Percentiles rank a stretch among this genome's conserved stretches.
Conservation (phyloP, 2,113 vertebrate species). For the Collichthys lucidus region DNA sequence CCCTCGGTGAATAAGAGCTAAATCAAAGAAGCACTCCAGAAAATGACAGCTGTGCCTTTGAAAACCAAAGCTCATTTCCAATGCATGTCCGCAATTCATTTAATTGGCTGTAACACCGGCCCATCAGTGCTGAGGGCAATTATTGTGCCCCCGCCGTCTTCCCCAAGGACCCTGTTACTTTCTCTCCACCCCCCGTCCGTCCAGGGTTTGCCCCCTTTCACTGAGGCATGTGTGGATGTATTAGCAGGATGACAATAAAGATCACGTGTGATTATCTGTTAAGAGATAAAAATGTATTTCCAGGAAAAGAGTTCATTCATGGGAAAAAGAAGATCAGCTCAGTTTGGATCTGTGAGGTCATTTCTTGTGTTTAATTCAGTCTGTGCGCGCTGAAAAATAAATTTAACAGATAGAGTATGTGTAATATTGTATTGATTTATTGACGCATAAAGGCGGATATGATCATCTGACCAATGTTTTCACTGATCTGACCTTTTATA, state of each 20-base stretch:
- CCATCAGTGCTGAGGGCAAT: constrained; percentile 69
- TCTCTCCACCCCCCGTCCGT: background rate
- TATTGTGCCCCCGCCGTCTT: constrained; percentile 25
- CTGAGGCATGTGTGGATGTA: background rate
- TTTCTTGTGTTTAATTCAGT: no score
- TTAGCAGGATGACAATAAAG: background rate
- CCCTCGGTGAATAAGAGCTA: constrained; percentile 7
- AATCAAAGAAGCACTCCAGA: constrained; percentile 41
- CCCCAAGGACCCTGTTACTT: constrained; percentile 51
- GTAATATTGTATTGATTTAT: no score
- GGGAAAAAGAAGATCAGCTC: no score
- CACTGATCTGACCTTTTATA: no score
- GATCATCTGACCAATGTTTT: no score
- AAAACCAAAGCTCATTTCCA: constrained; percentile 60
- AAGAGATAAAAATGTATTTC: background rate
- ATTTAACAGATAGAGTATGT: no score
- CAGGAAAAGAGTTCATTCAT: background rate
- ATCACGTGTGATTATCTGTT: background rate
- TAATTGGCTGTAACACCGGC: constrained; percentile 49
- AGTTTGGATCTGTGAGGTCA: no score
- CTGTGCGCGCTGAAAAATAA: no score
- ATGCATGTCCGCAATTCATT: constrained; percentile 63
- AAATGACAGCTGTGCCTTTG: constrained; percentile 66
- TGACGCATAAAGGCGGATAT: no score
- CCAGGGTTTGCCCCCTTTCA: background rate